phyloP scores from a whole-genome alignment of 2,113 vertebrate genomes.

The Willisornis vidua region DNA sequence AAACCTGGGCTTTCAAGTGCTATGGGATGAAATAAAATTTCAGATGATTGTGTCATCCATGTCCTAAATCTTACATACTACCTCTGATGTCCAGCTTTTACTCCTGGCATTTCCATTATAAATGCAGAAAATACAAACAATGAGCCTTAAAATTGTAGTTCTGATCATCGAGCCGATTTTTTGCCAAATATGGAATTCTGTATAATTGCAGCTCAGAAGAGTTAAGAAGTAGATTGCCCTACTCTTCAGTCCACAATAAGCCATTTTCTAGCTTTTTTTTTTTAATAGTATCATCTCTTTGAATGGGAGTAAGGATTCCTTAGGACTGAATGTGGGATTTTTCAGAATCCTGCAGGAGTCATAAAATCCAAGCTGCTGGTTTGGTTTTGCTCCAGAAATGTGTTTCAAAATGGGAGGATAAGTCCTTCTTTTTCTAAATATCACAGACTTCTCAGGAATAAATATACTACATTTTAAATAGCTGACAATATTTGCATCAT shows the following conservation, averaged over 20 bases:
- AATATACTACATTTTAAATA: conserved; percentile 6
- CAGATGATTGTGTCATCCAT: not conserved
- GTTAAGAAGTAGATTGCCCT: not conserved
- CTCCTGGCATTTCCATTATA: not conserved
- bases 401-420: conserved; percentile 16
- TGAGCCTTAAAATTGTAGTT: not conserved
- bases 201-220: conserved; percentile 39
- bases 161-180: not conserved
- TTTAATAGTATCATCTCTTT: not conserved
- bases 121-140: not conserved
- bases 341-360: conserved; percentile 39
- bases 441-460: conserved; percentile 28
- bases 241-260: not conserved
- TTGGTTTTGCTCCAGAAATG: conserved; percentile 58
- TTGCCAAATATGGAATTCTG: not conserved
- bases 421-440: conserved; percentile 38
- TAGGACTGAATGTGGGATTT: conserved; percentile 2
- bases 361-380: conserved; percentile 65
- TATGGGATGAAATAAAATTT: not conserved
- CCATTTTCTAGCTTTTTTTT: not conserved
- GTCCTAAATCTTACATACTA: not conserved
- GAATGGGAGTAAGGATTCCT: conserved; percentile 47
- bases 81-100: not conserved
- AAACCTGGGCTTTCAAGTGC: not conserved
- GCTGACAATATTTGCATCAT: not conserved